These are phyloP conservation scores for Pterocles burchelli DNA, from an alignment of 2,113 vertebrate species.

Conservation along the genomic window DNA sequence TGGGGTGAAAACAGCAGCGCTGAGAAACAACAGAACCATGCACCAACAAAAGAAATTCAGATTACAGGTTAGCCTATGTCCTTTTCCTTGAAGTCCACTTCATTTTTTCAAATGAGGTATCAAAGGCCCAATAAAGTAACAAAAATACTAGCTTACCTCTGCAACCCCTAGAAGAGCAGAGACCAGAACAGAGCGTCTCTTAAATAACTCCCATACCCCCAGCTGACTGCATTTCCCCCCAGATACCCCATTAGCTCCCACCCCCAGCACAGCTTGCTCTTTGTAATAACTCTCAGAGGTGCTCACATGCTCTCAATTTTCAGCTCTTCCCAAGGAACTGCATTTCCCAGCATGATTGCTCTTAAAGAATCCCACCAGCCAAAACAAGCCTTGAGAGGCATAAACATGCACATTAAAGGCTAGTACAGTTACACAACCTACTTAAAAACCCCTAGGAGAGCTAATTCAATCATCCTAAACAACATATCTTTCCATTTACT, in stretches of 20 bases:
- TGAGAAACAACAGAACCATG: no score
- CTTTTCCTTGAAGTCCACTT: background rate
- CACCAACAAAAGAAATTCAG: background rate
- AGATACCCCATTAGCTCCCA: background rate
- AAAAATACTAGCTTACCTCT: background rate
- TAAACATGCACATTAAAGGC: background rate
- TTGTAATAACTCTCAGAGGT: background rate
- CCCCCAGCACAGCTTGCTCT: background rate
- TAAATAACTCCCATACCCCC: background rate
- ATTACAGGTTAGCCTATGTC: background rate
- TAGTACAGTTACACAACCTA: background rate
- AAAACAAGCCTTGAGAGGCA: background rate
- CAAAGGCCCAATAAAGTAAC: background rate
- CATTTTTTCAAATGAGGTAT: background rate
- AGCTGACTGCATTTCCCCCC: background rate
- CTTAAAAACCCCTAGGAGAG: background rate
- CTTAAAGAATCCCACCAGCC: background rate
- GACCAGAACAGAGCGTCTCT: background rate
- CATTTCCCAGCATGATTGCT: background rate
- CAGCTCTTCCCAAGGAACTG: background rate
- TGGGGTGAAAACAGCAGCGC: background rate
- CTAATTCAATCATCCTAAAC: background rate
- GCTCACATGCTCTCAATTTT: background rate
- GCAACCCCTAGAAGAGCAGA: background rate
- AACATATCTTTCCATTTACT: background rate